Conservation (phyloP, 2,888 invertebrate species). For the Hesperia comma region DNA sequence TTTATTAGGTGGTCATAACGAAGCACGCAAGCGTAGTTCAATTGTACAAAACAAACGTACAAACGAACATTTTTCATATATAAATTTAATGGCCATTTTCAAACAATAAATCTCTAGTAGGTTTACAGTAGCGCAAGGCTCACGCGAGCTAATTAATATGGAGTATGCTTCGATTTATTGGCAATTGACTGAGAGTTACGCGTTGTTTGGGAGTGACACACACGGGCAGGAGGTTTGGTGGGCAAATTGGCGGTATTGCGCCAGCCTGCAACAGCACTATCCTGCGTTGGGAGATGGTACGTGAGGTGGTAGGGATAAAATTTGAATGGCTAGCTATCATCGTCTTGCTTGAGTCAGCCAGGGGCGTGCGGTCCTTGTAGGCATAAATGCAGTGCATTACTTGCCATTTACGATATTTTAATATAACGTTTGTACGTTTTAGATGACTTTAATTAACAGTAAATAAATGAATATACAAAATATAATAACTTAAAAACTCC, state of each 20-base stretch:
- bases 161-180: slow-evolving; percentile 74
- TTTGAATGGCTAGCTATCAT: no score
- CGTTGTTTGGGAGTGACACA: slow-evolving; percentile 45
- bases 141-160: slow-evolving; percentile 79
- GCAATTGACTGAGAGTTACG: slow-evolving; percentile 53
- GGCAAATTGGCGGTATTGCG: slow-evolving; percentile 8
- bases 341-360: no score
- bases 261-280: no score
- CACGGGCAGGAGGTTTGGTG: slow-evolving; percentile 39
- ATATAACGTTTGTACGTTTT: no score
- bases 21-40: slow-evolving; percentile 49
- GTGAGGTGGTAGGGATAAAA: no score
- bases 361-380: no score
- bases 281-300: no score
- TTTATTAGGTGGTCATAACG: slow-evolving; percentile 44
- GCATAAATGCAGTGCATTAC: no score
- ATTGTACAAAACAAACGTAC: slow-evolving; percentile 51
- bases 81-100: slow-evolving; percentile 63
- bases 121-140: slow-evolving; percentile 67
- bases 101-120: slow-evolving; percentile 63
- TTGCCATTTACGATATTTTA: no score
- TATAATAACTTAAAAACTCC: no score
- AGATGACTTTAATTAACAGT: no score
- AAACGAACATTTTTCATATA: slow-evolving; percentile 68
- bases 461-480: no score